Percentiles rank a stretch among this genome's conserved stretches.
Conservation (phyloP, 2,113 vertebrate genomes). For the Petaurus breviceps region DNA sequence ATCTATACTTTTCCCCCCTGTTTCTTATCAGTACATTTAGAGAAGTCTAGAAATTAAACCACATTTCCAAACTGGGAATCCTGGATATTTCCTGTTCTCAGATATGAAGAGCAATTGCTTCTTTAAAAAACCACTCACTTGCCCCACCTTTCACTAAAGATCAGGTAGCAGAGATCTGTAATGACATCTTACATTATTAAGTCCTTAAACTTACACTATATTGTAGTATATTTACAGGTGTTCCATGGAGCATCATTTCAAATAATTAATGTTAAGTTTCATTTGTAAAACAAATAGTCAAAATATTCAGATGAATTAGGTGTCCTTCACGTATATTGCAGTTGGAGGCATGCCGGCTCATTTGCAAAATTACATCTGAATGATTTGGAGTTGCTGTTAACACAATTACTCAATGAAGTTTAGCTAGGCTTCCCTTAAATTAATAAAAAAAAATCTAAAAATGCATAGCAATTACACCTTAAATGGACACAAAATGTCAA, state of each 20-base stretch:
- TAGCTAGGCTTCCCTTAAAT: background rate
- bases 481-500: background rate
- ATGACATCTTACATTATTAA: conserved; percentile 7
- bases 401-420: background rate
- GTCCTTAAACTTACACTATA: background rate
- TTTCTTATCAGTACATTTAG: background rate
- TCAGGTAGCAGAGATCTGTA: background rate
- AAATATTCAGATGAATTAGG: background rate
- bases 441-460: background rate
- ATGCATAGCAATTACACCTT: background rate
- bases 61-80: background rate
- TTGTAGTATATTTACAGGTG: background rate
- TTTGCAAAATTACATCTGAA: conserved; percentile 18
- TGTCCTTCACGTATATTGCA: background rate
- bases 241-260: background rate
- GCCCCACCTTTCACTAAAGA: background rate
- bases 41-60: background rate
- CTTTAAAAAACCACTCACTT: background rate
- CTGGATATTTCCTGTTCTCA: background rate
- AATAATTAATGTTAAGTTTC: background rate
- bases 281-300: background rate
- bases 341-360: background rate
- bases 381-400: background rate
- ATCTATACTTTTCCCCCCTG: background rate
- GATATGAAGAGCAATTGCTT: conserved; percentile 8